Evolutionary conservation across 2,888 invertebrate species (phyloP), one percentile per base, ranked within the genome.

Genomic region (Hyppa rectilinea): DNA sequence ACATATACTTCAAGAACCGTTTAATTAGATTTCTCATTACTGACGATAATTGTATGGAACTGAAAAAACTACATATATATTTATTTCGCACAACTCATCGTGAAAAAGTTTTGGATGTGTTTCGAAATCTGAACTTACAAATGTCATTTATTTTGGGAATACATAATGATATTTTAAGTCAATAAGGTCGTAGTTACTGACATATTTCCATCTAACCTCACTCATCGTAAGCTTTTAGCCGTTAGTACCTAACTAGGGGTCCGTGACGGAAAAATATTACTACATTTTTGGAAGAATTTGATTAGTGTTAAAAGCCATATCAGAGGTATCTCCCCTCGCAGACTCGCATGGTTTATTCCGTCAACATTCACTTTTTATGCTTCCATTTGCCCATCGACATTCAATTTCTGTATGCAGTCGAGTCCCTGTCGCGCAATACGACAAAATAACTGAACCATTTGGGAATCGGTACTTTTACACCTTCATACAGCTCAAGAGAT

Each of bases 401-500:
- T 92, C 94, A 92, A 94, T 93, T 93, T 91, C 89, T 87, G 87
- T 88, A 86, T 89, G 87, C 88, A 87, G 80, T 84, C 69, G 71
- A 87, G 82, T 87, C 90, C 90, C 87, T 58, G 75, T 71, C 68
- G 89, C 89, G 89, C 92, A 91, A 93, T 92, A 91, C 87, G 87
- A 88, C 88, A 87, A 91, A 92, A 95, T 94, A 92, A 94, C 90
- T 87, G 75, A 89, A 90, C 89, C 94, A 91, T 93, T 91, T 89
- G 92, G 93, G 92, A 93, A 88, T 91, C 83, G 90, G 85, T 88
- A 91, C 91, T 91, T 94, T 93, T 90, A 88, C 91, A 91, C 93
- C 94, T 92, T 94, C 92, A 93, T 93, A 93, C 87, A 92, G 91
- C 93, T 93, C 91, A 91, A 92, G 92, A 94, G 94, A 95, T 95